These are phyloP conservation scores for Heliconius cydno DNA, from an alignment of 2,888 invertebrate species.

Conservation along the genomic window DNA sequence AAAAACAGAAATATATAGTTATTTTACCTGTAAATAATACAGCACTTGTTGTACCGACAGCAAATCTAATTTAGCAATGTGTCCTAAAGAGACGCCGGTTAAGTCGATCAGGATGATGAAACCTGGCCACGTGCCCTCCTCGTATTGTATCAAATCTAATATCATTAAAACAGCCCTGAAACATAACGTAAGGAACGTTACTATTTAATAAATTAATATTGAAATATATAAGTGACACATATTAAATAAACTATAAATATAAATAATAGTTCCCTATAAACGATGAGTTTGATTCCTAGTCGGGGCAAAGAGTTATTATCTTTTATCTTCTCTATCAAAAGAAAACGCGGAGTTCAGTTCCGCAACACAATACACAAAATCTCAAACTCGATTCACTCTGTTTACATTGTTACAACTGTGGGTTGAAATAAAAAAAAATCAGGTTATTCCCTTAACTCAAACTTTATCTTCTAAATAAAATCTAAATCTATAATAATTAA, in stretches of 20 bases:
- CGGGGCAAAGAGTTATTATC: not conserved
- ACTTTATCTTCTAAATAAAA: no score
- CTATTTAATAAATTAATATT: no score
- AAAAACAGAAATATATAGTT: not conserved
- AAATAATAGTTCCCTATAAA: no score
- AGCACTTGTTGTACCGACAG: slow-evolving; percentile 85
- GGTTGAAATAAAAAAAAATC: no score
- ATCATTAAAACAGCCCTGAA: slow-evolving; percentile 72
- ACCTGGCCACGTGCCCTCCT: slow-evolving; percentile 82
- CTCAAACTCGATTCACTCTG: not conserved
- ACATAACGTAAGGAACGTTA: not conserved
- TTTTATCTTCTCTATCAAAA: not conserved
- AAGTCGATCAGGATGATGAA: slow-evolving; percentile 85
- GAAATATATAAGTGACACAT: no score
- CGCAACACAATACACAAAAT: not conserved
- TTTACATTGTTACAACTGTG: no score
- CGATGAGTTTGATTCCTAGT: not conserved
- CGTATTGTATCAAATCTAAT: slow-evolving; percentile 77
- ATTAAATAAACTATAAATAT: no score
- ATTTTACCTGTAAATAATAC: slow-evolving; percentile 82
- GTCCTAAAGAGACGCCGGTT: slow-evolving; percentile 82
- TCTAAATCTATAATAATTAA: no score
- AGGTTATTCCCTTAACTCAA: no score
- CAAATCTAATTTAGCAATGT: slow-evolving; percentile 84
- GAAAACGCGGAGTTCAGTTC: not conserved